These are phyloP conservation scores for Silurus asotus DNA, from an alignment of 2,113 vertebrate genomes.

Conservation along the genomic window DNA sequence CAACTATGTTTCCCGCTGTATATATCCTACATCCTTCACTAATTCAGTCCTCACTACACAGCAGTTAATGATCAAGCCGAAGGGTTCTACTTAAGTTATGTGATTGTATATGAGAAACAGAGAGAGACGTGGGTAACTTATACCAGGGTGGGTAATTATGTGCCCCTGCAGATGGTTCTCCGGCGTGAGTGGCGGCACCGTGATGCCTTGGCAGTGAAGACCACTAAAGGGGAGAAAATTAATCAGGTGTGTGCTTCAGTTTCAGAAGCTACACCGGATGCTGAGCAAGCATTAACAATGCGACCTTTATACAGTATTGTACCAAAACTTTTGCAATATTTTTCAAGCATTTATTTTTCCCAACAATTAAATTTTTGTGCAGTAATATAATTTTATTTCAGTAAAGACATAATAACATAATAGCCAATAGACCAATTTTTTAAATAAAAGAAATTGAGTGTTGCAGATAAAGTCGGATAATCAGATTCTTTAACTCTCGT, in stretches of 20 bases:
- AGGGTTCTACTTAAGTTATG: background rate
- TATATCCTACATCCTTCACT: too few relatives aligned
- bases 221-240: constrained; percentile 78
- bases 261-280: constrained; percentile 18
- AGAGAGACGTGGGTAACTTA: background rate
- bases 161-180: constrained; percentile 74
- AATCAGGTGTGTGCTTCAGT: constrained; percentile 84
- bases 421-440: background rate
- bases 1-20: too few relatives aligned
- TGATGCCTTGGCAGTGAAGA: constrained; percentile 71
- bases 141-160: constrained; percentile 32
- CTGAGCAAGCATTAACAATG: background rate
- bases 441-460: background rate
- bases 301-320: background rate
- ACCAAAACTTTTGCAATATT: background rate
- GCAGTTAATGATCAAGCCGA: background rate
- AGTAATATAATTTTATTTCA: background rate
- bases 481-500: too few relatives aligned
- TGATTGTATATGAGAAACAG: background rate
- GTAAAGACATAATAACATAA: background rate
- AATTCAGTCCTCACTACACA: background rate
- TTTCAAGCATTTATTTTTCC: background rate
- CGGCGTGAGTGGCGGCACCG: constrained; percentile 79
- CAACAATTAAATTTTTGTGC: background rate
- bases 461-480: background rate